Evolutionary conservation across 2,113 vertebrate species (phyloP).

Genomic region (Podiceps cristatus): DNA sequence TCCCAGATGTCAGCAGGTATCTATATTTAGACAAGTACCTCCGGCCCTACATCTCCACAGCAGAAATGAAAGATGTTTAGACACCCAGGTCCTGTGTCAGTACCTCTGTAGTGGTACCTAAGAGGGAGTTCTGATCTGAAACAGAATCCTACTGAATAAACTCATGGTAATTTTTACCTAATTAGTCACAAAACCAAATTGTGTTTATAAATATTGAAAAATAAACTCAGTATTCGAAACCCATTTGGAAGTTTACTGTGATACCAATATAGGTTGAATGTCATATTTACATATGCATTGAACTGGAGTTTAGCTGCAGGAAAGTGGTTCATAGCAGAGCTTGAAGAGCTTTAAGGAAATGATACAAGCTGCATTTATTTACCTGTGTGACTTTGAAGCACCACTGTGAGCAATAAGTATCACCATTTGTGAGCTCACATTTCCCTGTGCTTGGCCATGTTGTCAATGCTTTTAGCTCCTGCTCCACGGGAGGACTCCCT

Average conservation of each 20-base stretch:
- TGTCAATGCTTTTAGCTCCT: neutral
- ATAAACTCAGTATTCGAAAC: neutral
- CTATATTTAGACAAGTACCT: neutral
- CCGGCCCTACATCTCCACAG: neutral
- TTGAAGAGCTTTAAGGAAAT: neutral
- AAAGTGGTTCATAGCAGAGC: neutral
- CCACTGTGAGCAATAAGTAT: neutral
- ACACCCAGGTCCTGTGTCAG: neutral
- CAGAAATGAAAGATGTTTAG: neutral
- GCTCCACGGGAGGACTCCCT: neutral
- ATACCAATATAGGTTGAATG: rapidly evolving
- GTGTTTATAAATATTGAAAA: neutral
- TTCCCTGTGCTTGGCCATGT: neutral
- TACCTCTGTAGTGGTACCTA: neutral
- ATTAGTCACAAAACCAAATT: neutral
- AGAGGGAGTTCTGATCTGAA: neutral
- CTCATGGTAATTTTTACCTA: neutral
- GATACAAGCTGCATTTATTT: neutral
- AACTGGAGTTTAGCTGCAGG: neutral
- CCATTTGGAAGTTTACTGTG: neutral
- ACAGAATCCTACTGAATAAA: neutral
- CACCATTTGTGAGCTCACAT: neutral
- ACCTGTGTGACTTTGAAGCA: neutral
- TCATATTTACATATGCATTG: neutral
- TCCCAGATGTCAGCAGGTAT: neutral